Evolutionary conservation across 2,797 vertebrate species (phyloP), one percentile per base, ranked within the genome.

Genomic region (Eurystomus glaucurus): DNA sequence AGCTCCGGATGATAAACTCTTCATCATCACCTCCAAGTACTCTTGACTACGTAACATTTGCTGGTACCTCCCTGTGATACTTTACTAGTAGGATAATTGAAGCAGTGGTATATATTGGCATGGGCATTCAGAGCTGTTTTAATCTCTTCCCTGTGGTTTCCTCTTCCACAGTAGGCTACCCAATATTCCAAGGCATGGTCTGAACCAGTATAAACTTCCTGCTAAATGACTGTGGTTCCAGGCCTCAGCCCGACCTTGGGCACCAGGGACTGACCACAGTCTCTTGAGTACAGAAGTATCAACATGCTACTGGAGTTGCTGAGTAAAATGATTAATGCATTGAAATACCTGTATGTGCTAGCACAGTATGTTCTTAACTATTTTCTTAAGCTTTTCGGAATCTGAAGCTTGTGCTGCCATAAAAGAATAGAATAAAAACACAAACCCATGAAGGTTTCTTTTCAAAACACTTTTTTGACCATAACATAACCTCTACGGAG

Each of bases 271-370:
- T 94, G 82, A 96, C 95, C 94, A 91, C 64, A 90, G 76, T 74
- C 96, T 95, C 88, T 7, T 20, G 58, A 95, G 94, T 80, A 84
- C 60, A 76, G 82, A 94, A 92, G 65, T 64, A 87, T 92, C 83
- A 97, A 93, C 91, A 91, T 26, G 72, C 71, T 91, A 78, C 77
- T 29, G 69, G 76, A 96, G 90, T 6, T 78, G 64, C 33, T 77
- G 94, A 97, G 80, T 83, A 90, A 84, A 97, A 97, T 84, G 78
- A 94, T 93, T 96, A 97, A 93, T 96, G 94, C 62, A 93, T 72
- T 28, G 9, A 95, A 96, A 97, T 86, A 96, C 66, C 75, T 97
- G 43, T 52, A 86, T 91, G 90, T 88, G 62, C 75, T 75, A 95
- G 90, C 88, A 91, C 50, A 82, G 88, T 92, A 85, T 70, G 85